Evolutionary conservation across 2,113 vertebrate genomes (phyloP).

Genomic region (Mellivora capensis): DNA sequence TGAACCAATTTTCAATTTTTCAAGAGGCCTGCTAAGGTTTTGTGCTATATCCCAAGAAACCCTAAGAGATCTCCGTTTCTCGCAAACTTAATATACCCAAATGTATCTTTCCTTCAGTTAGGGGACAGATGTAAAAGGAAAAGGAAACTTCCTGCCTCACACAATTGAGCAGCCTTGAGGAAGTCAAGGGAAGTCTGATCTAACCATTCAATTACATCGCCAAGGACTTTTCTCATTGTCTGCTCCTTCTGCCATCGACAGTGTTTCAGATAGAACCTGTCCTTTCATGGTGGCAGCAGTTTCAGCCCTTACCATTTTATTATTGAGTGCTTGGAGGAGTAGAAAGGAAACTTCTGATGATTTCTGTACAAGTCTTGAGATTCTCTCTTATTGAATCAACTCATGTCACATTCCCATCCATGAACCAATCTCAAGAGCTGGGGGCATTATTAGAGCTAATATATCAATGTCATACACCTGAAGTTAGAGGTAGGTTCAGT

Average conservation of each 20-base stretch:
- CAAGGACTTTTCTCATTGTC: not conserved
- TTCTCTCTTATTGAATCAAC: not conserved
- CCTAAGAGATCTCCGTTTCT: not conserved
- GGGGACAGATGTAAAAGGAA: not conserved
- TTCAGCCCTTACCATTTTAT: not conserved
- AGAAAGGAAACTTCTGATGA: not conserved
- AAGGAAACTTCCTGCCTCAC: not conserved
- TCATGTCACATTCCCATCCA: not conserved
- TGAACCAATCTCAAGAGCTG: not conserved
- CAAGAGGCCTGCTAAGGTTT: not conserved
- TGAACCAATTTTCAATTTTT: not conserved
- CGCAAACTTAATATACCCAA: not conserved
- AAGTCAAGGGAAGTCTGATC: not conserved
- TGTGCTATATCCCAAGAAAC: not conserved
- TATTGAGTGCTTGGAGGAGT: not conserved
- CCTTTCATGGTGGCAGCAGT: not conserved
- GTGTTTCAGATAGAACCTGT: not conserved
- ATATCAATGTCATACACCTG: not conserved
- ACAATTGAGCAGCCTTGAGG: not conserved
- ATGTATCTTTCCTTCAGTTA: not conserved
- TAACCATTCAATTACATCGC: not conserved
- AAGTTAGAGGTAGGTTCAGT: not conserved
- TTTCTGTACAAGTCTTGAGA: not conserved
- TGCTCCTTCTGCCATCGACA: not conserved
- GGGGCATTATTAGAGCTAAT: not conserved